These are phyloP conservation scores for Elysia crispata DNA, from an alignment of 2,888 invertebrate genomes.

Conservation along the genomic window DNA sequence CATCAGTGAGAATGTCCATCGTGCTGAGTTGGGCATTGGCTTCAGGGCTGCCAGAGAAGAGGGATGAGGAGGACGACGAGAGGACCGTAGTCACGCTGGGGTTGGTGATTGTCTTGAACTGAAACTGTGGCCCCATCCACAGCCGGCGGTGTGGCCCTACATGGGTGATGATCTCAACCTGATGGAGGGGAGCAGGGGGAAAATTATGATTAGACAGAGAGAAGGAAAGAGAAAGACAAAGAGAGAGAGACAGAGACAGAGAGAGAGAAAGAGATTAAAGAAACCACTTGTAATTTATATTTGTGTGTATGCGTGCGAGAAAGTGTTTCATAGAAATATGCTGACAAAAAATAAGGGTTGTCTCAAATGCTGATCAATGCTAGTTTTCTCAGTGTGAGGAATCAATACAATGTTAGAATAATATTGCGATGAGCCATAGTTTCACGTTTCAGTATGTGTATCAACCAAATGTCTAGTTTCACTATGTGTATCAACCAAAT, in stretches of 20 bases:
- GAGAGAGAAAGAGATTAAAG: neutral
- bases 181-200: too few species aligned
- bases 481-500: too few species aligned
- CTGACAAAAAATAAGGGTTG: too few species aligned
- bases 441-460: too few species aligned
- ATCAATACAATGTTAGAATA: too few species aligned
- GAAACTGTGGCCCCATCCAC: constrained; percentile 99
- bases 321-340: too few species aligned
- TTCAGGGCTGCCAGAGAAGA: constrained; percentile 76
- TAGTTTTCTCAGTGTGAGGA: too few species aligned
- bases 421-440: too few species aligned
- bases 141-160: constrained; percentile 93
- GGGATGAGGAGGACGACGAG: constrained; percentile 76
- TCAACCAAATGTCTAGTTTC: too few species aligned
- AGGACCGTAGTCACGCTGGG: constrained; percentile 76
- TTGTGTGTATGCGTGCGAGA: too few species aligned
- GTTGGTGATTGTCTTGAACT: constrained; percentile 90
- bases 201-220: neutral
- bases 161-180: constrained; percentile 98
- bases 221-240: constrained; percentile 3
- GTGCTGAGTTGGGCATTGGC: constrained; percentile 61
- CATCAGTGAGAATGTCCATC: constrained; percentile 75
- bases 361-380: too few species aligned
- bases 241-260: constrained; percentile 17
- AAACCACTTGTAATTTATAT: neutral